Conservation (phyloP, 2,888 invertebrate species). For the Bombylius major region DNA sequence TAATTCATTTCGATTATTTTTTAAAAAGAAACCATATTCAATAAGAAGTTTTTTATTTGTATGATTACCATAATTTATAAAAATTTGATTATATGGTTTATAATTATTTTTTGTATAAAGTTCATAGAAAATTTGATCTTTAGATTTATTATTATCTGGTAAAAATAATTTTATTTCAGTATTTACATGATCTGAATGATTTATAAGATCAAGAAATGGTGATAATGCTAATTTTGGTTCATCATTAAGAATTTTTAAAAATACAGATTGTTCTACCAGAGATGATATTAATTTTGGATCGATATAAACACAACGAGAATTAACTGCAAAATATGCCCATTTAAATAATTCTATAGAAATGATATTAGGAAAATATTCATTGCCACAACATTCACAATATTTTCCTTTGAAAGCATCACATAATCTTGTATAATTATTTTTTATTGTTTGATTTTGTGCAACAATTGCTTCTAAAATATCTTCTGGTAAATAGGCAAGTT, state of each 20-base stretch:
- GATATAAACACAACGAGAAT: constrained; percentile 72
- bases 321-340: constrained; percentile 76
- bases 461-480: constrained; percentile 42
- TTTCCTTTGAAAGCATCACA: constrained; percentile 14
- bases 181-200: constrained; percentile 56
- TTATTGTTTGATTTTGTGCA: constrained; percentile 42
- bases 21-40: constrained; percentile 77
- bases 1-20: constrained; percentile 53
- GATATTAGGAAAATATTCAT: constrained; percentile 33
- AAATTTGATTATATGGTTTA: constrained; percentile 58
- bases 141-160: constrained; percentile 5
- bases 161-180: constrained; percentile 38
- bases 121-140: constrained; percentile 1
- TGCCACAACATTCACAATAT: constrained; percentile 36
- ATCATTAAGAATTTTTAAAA: constrained; percentile 39
- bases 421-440: constrained; percentile 20
- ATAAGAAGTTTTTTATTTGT: constrained; percentile 66
- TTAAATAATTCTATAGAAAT: constrained; percentile 47
- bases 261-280: constrained; percentile 10
- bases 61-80: constrained; percentile 79
- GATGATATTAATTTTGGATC: constrained; percentile 38
- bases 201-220: constrained; percentile 82
- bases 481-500: constrained; percentile 44
- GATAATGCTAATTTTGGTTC: constrained; percentile 61
- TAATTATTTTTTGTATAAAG: constrained; percentile 27